Percentiles rank a stretch among this genome's conserved stretches.
These are phyloP conservation scores for Hypocryptadius cinnamomeus DNA, from an alignment of 2,113 vertebrate species.

Conservation along the genomic window DNA sequence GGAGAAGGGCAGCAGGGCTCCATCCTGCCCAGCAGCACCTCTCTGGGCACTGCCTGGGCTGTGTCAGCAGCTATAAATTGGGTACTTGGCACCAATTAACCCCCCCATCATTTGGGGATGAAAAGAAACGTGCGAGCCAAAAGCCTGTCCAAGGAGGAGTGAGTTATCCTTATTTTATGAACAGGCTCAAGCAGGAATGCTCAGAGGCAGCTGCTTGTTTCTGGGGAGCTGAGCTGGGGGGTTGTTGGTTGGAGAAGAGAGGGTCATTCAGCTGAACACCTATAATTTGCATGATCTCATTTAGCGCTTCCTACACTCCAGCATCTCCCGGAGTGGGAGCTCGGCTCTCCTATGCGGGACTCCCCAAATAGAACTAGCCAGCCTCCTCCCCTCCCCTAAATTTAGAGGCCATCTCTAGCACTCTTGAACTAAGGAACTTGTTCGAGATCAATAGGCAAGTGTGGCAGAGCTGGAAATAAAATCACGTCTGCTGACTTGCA, in stretches of 20 bases:
- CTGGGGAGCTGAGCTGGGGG: neutral
- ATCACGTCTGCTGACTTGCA: constrained; percentile 45
- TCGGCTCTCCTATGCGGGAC: neutral
- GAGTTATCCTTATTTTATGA: neutral
- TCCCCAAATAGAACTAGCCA: constrained; percentile 52
- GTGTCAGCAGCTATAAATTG: neutral
- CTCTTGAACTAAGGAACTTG: constrained; percentile 46
- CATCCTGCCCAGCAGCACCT: neutral
- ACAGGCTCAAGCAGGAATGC: neutral
- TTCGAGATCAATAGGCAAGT: constrained; percentile 48
- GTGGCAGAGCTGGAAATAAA: constrained; percentile 34
- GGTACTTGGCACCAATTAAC: neutral
- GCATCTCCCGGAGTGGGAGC: neutral
- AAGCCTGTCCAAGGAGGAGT: neutral
- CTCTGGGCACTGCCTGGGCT: neutral
- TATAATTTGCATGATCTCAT: constrained; percentile 8
- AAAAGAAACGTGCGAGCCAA: neutral
- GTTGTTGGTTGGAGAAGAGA: neutral
- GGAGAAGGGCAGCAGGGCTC: neutral
- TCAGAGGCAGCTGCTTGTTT: constrained; percentile 18
- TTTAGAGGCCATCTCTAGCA: constrained; percentile 48
- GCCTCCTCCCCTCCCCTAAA: constrained; percentile 53
- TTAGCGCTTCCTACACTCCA: constrained; percentile 12
- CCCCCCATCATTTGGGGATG: neutral
- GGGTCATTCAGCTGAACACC: constrained; percentile 2